Conservation (phyloP, 2,888 invertebrate genomes). For the Lithosia quadra region DNA sequence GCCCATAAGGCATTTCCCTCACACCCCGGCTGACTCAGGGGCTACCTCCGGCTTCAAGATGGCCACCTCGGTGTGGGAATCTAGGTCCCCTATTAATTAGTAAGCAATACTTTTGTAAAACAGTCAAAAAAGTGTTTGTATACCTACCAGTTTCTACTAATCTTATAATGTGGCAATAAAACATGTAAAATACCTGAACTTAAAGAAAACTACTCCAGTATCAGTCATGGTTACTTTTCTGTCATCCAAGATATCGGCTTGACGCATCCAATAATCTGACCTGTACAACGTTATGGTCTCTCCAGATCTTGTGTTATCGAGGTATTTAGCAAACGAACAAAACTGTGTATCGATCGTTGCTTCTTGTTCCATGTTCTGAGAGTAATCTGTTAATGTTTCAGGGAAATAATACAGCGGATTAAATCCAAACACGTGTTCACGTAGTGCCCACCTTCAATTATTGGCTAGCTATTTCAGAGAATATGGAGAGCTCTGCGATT, state of each 20-base stretch:
- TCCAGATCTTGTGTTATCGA: constrained; percentile 67
- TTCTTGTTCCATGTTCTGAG: constrained; percentile 56
- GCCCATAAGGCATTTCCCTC: no score
- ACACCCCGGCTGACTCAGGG: no score
- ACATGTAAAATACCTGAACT: constrained; percentile 56
- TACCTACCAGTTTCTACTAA: no score
- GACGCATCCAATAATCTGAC: constrained; percentile 78
- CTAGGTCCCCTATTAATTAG: no score
- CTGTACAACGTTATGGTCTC: constrained; percentile 68
- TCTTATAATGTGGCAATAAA: not conserved
- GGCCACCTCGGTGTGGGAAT: no score
- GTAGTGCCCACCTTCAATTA: no score
- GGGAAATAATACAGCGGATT: no score
- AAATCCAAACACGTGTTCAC: no score
- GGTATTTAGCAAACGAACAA: constrained; percentile 61
- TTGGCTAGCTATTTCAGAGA: no score
- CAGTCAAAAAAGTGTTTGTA: no score
- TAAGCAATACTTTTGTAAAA: no score
- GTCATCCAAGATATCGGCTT: constrained; percentile 73
- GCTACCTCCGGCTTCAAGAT: no score
- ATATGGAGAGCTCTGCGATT: not conserved
- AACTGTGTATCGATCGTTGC: constrained; percentile 75
- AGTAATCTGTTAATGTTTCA: not conserved
- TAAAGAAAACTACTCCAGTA: constrained; percentile 61
- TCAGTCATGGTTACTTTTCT: constrained; percentile 77